These are phyloP conservation scores for Teleiodes luculella DNA, from an alignment of 2,888 invertebrate species.

Conservation along the genomic window DNA sequence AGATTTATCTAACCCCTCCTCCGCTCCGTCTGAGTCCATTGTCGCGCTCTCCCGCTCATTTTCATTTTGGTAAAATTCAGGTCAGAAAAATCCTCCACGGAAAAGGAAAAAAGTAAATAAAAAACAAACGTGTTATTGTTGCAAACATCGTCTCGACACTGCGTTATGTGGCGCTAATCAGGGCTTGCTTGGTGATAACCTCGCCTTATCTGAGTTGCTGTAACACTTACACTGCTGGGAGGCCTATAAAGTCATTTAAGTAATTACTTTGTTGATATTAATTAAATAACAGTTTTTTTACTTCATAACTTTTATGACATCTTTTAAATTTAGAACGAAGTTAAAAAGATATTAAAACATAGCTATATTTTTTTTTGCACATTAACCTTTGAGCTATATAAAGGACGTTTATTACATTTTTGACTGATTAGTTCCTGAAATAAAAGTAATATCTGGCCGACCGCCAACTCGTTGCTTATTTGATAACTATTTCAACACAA, in stretches of 20 bases:
- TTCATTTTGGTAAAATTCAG: no score
- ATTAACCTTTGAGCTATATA: no score
- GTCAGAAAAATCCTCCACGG: no score
- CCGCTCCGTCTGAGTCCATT: no score
- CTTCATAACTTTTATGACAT: no score
- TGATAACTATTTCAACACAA: conserved; percentile 52
- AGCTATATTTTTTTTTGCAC: no score
- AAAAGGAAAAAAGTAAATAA: no score
- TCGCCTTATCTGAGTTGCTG: conserved; percentile 59
- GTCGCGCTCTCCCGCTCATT: no score
- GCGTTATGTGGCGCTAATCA: conserved; percentile 2
- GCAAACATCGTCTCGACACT: neutral
- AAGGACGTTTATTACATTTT: neutral
- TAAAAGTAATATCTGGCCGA: conserved; percentile 39
- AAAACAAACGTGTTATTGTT: neutral
- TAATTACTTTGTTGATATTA: neutral
- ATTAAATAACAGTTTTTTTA: no score
- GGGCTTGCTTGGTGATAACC: conserved; percentile 54
- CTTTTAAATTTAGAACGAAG: no score
- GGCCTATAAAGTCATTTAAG: conserved; percentile 28
- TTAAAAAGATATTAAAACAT: no score
- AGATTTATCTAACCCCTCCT: no score
- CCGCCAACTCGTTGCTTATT: conserved; percentile 54
- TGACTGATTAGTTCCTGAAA: conserved; percentile 25
- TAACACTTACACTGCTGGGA: conserved; percentile 39